Evolutionary conservation across 2,113 vertebrate genomes (phyloP), one percentile per base, ranked within the genome.

Genomic region (Hemichromis elongatus): DNA sequence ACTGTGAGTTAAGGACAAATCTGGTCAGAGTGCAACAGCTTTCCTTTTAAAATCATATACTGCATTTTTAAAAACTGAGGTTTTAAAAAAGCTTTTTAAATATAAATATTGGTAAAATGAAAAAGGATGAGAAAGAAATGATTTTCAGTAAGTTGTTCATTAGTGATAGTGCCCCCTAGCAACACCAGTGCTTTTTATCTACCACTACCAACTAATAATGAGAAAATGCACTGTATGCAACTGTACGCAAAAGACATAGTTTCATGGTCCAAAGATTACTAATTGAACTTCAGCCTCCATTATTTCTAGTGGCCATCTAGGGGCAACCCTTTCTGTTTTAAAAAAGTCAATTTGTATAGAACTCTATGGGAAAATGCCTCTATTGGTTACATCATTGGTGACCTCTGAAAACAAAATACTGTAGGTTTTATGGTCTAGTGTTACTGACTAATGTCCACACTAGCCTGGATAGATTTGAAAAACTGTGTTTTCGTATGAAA

Each of bases 1-100:
- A 28, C 80, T 75, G 79, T 14, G 84, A 77, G 45, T 73, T 10
- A 4, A 79, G 30, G 66, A 81, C 30, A 68, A 68, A 88, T 80
- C 11, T 78, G 18, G 37, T 73, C 42, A 8, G 45, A 50, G 28
- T 30, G 45, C 45, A 75, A 50, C 26, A 75, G 18, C 42, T 28
- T 75, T 50, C 24, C 45, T 30, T 50, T n/a, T 11, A 50, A 75
- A 75, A 12, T 11, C 3, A 0, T 47, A 4, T 26, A 42, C 35
- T 66, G 59, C 33, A 63, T 13, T 63, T 68, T 42, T 24, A 40
- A 66, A 66, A 40, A 63, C 2, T 0, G 18, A 61, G 30, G 11
- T 24, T 40, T 66, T 40, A 24, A 42, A 45, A 24, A 63, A n/a
- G 6, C 18, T 14, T 70, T 70, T 3, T 24, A 45, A 70, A 26